These are phyloP conservation scores for Notocelia uddmanniana DNA, from an alignment of 2,888 invertebrate species.

Conservation along the genomic window DNA sequence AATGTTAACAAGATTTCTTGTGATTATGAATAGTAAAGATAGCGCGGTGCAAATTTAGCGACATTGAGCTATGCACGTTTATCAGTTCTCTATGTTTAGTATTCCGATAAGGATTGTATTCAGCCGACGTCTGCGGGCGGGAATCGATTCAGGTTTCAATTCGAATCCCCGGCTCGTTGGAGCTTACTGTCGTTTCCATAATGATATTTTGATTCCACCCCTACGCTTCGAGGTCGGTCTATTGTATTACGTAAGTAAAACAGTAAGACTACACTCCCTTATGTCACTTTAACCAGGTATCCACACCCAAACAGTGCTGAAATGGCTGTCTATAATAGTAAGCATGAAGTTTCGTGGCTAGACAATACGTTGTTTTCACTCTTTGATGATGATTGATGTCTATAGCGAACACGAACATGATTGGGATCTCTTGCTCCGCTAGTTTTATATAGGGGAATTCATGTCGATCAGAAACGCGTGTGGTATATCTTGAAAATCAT, in stretches of 20 bases:
- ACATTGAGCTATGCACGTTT: background rate
- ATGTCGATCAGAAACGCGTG: conserved; percentile 20
- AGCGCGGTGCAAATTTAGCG: conserved; percentile 14
- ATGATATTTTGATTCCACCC: conserved; percentile 60
- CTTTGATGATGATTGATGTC: conserved; percentile 26
- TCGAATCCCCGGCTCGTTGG: conserved; percentile 49
- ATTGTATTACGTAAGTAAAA: background rate
- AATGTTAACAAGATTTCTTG: conserved; percentile 18
- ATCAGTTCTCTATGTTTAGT: conserved; percentile 37
- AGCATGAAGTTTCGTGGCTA: conserved; percentile 1
- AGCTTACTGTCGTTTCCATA: conserved; percentile 55
- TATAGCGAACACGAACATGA: conserved; percentile 18
- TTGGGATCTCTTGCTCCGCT: conserved; percentile 32
- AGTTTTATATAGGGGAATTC: conserved; percentile 22
- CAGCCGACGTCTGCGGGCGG: conserved; percentile 30
- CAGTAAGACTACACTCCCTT: background rate
- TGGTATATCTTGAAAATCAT: conserved; percentile 17
- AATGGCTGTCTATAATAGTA: background rate
- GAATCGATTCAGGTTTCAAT: conserved; percentile 49
- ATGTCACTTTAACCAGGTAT: background rate
- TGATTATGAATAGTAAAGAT: conserved; percentile 5
- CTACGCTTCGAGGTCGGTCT: background rate
- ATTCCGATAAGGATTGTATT: conserved; percentile 37
- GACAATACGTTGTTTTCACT: conserved; percentile 15
- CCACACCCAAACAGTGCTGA: background rate